Evolutionary conservation across 1,140 invertebrate genomes (phyloP), one percentile per base, ranked within the genome.

Genomic region (Panagrolaimus sp.): DNA sequence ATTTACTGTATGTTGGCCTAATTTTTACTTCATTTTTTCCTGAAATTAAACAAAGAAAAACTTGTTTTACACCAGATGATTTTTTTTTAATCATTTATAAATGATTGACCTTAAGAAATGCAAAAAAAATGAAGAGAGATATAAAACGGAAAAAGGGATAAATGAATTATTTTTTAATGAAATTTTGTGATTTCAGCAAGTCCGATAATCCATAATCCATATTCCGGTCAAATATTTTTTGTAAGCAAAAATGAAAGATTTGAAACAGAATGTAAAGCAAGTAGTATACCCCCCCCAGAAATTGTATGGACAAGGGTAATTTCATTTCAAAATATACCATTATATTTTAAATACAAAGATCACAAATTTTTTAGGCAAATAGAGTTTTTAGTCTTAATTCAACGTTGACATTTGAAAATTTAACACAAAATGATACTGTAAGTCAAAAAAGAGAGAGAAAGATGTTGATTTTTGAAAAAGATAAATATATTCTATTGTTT

Each of bases 281-380:
- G 67, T 9, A 74, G 71, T 14, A 63, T 74, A 12, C 77, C 77
- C 28, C 48, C 73, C 5, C 77, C 77, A 24, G 71, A 78, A 67
- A 70, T 78, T 21, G 69, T 52, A 3, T 78, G 77, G 77, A 80
- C 70, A 26, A 79, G 69, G 70, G 77, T 78, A 71, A 46, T 70
- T n/a, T 58, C 17, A 28, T 58, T 58, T 21, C 12, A 28, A 28
- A 21, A 21, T n/a, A 21, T 58, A 26, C 52, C 8, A 52, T 52
- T n/a, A 24, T 14, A 21, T 52, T 52, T 52, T 52, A 24, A 52
- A 52, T 8, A 21, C 14, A 52, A 1, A 24, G 14, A 7, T 52
- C n/a, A 52, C 48, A 21, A 58, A 58, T 58, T 58, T 58, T 58
- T 58, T 21, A 58, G 52, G 52, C 21, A 12, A 28, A 28, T 26